Percentiles rank a stretch among this genome's conserved stretches.
Conservation (phyloP, 37 sponge, comb jelly and placozoan species). For the Theonella swinhoei region DNA sequence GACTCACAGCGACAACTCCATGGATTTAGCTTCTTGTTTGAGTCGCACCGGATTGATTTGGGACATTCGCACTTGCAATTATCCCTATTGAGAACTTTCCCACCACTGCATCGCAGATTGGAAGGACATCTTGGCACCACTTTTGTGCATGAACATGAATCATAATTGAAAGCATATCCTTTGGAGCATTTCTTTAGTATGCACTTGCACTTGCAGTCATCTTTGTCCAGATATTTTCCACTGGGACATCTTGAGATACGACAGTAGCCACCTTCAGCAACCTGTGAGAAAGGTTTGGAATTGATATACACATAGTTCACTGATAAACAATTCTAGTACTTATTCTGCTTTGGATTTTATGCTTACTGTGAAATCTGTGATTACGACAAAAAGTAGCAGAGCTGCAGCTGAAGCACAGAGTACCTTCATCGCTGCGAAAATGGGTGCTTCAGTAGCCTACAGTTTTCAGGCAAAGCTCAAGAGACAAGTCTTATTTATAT, state of each 20-base stretch:
- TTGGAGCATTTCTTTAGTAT: too few species aligned
- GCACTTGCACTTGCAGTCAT: neutral
- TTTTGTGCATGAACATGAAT: too few species aligned
- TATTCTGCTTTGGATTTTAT: too few species aligned
- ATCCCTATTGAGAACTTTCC: constrained; percentile 11
- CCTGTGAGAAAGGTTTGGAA: neutral
- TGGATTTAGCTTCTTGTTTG: neutral
- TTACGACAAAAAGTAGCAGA: neutral
- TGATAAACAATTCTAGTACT: too few species aligned
- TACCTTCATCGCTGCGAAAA: neutral
- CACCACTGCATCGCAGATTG: neutral
- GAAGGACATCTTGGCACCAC: neutral
- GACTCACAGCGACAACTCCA: constrained; percentile 11
- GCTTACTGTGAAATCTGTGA: neutral
- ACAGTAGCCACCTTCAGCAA: neutral
- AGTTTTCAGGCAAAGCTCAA: too few species aligned
- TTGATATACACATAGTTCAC: too few species aligned
- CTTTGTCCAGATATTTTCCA: neutral
- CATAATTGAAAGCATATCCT: too few species aligned
- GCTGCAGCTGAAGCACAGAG: neutral
- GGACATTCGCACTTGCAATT: constrained; percentile 41
- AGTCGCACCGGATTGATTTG: neutral
- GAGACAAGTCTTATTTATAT: too few species aligned
- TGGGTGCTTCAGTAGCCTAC: too few species aligned
- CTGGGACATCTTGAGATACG: neutral